These are phyloP conservation scores for Cantharis rufa DNA, from an alignment of 2,888 invertebrate species.

Conservation along the genomic window DNA sequence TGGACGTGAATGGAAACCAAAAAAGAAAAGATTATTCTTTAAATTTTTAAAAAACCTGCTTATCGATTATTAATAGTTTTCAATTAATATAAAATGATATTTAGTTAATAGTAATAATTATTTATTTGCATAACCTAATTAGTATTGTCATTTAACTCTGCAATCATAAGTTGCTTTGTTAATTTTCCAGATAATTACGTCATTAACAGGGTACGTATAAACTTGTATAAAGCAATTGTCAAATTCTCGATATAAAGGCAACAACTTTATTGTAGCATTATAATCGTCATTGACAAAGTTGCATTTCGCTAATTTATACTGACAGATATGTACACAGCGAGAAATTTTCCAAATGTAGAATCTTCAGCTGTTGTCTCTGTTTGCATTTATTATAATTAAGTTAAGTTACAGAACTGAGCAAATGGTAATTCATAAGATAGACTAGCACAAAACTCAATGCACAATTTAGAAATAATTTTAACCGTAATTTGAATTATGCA, in stretches of 20 bases:
- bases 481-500: not conserved
- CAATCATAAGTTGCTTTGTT: not conserved
- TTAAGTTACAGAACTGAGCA: not conserved
- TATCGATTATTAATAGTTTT: too few relatives aligned
- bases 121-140: not conserved
- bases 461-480: not conserved
- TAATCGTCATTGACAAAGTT: not conserved
- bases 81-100: not conserved
- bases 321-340: not conserved
- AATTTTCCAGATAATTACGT: not conserved
- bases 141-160: too few relatives aligned
- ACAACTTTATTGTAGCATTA: not conserved
- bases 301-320: not conserved
- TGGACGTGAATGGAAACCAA: too few relatives aligned
- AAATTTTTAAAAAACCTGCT: too few relatives aligned
- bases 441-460: not conserved
- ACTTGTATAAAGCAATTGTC: not conserved
- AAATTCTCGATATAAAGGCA: not conserved
- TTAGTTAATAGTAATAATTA: not conserved
- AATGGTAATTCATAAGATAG: conserved; percentile 3
- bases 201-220: not conserved
- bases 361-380: not conserved
- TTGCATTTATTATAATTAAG: not conserved
- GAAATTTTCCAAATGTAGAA: not conserved
- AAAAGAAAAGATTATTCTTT: too few relatives aligned